Base-by-base conservation (phyloP, 1,140 invertebrate species). In the Uloborus diversus region DNA sequence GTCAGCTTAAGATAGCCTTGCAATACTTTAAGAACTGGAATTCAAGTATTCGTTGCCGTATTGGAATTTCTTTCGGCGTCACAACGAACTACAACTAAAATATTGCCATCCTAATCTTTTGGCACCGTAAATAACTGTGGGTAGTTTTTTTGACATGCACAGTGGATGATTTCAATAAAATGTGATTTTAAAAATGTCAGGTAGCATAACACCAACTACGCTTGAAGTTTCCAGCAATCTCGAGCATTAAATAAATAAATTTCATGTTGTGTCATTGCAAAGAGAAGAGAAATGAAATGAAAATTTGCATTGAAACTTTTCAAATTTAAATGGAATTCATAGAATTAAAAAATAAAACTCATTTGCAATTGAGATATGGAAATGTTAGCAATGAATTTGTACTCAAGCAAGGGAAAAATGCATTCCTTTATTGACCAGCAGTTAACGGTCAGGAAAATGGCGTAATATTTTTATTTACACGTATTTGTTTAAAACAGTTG, bases 81-180 rank as follows among this genome's bases (percentile, higher is more conserved):
- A n/a, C n/a, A n/a, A n/a, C n/a, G n/a, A n/a, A n/a, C 23, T 27
- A n/a, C 23, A 56, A 57, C 33, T 51, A 51, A 37, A 56, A n/a
- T 30, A 11, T 62, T 73, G 70, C 57, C 57, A 73, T 73, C 57
- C 70, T 75, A 49, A 47, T 4, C 47, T 64, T 75, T 75, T 75
- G 71, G 71, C 71, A 75, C 71, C 57, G 71, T 42, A 64, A 73
- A 64, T 25, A 64, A 61, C 56, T 61, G 37, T 30, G 25, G 71
- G 56, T 20, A 20, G 37, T 20, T 20, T 20, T 20, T 33, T 14
- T 30, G 37, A 49, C 14, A 27, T 62, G 71, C 53, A 49, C 53
- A 32, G 14, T 61, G 62, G 30, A 32, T 23, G 25, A 25, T 25
- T 30, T 20, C 33, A 64, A 20, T 28, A 23, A 28, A 37, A 27